Conservation (phyloP, 2,113 vertebrate genomes). For the Anolis sagrei region DNA sequence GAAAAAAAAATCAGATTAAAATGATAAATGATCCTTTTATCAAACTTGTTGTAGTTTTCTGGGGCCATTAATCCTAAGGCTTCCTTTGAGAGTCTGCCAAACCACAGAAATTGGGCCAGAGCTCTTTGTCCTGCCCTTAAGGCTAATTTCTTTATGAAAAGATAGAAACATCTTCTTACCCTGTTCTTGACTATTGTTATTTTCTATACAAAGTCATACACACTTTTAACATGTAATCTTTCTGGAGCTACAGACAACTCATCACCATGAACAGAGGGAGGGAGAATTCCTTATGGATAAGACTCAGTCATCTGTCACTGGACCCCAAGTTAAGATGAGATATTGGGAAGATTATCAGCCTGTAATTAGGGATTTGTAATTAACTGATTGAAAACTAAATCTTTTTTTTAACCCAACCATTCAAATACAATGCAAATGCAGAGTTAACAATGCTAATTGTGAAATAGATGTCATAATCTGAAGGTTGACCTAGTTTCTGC, state of each 20-base stretch:
- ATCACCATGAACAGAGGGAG: conserved; percentile 50
- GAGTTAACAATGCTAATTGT: conserved; percentile 38
- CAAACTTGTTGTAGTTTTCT: too few species aligned
- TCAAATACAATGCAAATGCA: conserved; percentile 46
- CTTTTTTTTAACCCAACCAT: conserved; percentile 71
- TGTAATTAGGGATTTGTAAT: conserved; percentile 86
- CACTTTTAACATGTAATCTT: conserved; percentile 53
- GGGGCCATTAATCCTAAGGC: too few species aligned
- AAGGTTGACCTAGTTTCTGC: conserved; percentile 72
- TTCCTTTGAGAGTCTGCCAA: too few species aligned
- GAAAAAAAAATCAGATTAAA: too few species aligned
- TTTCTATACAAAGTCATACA: conserved; percentile 43
- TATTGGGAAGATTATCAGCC: conserved; percentile 78
- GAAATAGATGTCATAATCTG: conserved; percentile 68
- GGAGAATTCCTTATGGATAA: conserved; percentile 52
- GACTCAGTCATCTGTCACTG: conserved; percentile 68
- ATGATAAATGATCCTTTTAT: too few species aligned
- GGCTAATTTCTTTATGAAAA: not conserved
- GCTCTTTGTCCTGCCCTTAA: too few species aligned
- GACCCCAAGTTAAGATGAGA: conserved; percentile 73
- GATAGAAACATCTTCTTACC: not conserved
- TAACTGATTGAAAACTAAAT: conserved; percentile 84
- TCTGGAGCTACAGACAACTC: conserved; percentile 45
- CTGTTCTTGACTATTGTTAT: conserved; percentile 23
- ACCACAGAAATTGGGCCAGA: too few species aligned